These are phyloP conservation scores for Leptodactylus fallax DNA, from an alignment of 2,797 vertebrate species.

Conservation along the genomic window DNA sequence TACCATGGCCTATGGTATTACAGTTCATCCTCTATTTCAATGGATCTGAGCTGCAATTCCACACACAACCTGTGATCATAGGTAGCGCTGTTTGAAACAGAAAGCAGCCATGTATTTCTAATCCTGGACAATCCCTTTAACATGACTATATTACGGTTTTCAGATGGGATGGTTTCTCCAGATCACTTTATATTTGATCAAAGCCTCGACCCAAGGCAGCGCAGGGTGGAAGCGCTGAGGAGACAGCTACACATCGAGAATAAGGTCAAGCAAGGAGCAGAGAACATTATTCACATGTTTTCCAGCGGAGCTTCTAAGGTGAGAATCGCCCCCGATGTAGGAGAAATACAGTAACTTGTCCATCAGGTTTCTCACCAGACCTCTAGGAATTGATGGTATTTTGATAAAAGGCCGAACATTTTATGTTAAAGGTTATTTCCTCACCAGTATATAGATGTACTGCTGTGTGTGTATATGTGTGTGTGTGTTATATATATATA, in stretches of 20 bases:
- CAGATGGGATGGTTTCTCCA: constrained; percentile 74
- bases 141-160: background rate
- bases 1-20: background rate
- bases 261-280: constrained; percentile 94
- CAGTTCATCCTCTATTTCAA: no score
- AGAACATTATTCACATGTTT: constrained; percentile 93
- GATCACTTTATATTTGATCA: constrained; percentile 81
- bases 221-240: constrained; percentile 83
- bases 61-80: no score
- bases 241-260: constrained; percentile 93
- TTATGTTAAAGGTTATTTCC: background rate
- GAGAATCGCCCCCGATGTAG: constrained; percentile 18
- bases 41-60: no score
- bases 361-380: background rate
- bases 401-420: background rate
- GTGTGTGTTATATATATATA: no score
- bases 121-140: background rate
- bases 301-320: constrained; percentile 85
- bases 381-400: background rate
- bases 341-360: background rate
- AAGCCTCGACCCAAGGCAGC: constrained; percentile 74
- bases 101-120: background rate
- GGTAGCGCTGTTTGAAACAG: no score
- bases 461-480: no score
- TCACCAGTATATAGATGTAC: no score